Conservation (phyloP, 2,113 vertebrate genomes). For the Tapirus terrestris region DNA sequence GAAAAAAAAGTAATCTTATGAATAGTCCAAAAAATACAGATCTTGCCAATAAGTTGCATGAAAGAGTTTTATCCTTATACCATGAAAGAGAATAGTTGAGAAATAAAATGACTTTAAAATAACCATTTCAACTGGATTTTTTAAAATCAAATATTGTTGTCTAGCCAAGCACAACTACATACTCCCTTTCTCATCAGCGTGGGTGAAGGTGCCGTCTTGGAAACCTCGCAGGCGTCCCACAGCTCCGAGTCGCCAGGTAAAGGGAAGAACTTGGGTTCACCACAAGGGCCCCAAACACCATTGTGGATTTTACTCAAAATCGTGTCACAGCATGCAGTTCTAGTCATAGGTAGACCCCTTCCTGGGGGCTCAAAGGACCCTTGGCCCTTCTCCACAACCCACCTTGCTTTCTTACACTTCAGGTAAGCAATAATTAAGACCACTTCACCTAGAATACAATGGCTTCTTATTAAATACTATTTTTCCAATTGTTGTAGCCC, state of each 20-base stretch:
- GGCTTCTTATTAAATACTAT: conserved; percentile 83
- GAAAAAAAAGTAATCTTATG: conserved; percentile 54
- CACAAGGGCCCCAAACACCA: conserved; percentile 69
- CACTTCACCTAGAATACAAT: conserved; percentile 66
- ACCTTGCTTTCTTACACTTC: background rate
- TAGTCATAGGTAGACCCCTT: background rate
- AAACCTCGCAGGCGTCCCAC: conserved; percentile 60
- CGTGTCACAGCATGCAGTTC: conserved; percentile 8
- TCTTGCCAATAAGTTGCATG: conserved; percentile 72
- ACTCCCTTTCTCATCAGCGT: conserved; percentile 54
- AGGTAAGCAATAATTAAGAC: conserved; percentile 61
- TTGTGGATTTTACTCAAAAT: conserved; percentile 34
- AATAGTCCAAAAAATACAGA: conserved; percentile 75
- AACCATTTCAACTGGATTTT: conserved; percentile 67
- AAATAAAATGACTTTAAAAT: conserved; percentile 78
- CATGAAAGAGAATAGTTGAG: conserved; percentile 62
- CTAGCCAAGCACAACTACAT: conserved; percentile 71
- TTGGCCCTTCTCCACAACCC: conserved; percentile 13
- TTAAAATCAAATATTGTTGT: conserved; percentile 66
- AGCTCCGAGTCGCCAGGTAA: conserved; percentile 51
- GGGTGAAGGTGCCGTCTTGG: conserved; percentile 65
- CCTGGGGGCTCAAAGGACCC: conserved; percentile 29
- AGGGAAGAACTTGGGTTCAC: conserved; percentile 30
- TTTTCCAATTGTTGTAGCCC: conserved; percentile 79
- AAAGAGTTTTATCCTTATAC: conserved; percentile 65